Evolutionary conservation across 2,797 vertebrate genomes (phyloP).

Genomic region (Myotis daubentonii): DNA sequence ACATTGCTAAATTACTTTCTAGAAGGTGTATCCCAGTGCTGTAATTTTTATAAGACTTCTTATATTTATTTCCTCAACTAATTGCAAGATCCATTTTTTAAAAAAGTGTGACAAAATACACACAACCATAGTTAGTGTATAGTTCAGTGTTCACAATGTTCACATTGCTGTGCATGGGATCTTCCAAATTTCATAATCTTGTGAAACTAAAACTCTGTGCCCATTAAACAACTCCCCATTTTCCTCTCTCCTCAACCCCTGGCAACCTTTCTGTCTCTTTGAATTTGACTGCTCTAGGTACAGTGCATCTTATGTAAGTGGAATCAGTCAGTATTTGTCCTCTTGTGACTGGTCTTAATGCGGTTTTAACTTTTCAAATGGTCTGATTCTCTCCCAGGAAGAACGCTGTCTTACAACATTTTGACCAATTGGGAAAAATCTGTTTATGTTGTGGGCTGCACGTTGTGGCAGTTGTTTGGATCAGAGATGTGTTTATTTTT

Average conservation of each 20-base stretch:
- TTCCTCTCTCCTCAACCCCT: neutral
- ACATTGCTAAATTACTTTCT: neutral
- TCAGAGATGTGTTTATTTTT: neutral
- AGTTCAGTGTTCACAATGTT: neutral
- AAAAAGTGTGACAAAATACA: neutral
- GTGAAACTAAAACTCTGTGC: neutral
- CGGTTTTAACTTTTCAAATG: slow-evolving; percentile 35
- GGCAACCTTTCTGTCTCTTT: neutral
- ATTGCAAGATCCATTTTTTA: neutral
- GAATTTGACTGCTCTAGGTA: neutral
- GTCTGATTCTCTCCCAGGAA: neutral
- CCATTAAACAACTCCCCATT: neutral
- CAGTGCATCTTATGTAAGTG: neutral
- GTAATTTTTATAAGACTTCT: neutral
- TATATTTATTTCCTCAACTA: slow-evolving; percentile 55
- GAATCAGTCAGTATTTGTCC: neutral
- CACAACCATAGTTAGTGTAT: neutral
- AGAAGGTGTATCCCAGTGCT: neutral
- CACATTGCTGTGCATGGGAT: neutral
- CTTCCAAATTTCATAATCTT: neutral
- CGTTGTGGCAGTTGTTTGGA: neutral
- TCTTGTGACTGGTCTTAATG: neutral
- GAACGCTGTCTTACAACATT: neutral
- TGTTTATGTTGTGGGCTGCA: neutral
- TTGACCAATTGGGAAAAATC: neutral